Evolutionary conservation across 1,140 invertebrate genomes (phyloP).

Genomic region (Drosophila setifemur): DNA sequence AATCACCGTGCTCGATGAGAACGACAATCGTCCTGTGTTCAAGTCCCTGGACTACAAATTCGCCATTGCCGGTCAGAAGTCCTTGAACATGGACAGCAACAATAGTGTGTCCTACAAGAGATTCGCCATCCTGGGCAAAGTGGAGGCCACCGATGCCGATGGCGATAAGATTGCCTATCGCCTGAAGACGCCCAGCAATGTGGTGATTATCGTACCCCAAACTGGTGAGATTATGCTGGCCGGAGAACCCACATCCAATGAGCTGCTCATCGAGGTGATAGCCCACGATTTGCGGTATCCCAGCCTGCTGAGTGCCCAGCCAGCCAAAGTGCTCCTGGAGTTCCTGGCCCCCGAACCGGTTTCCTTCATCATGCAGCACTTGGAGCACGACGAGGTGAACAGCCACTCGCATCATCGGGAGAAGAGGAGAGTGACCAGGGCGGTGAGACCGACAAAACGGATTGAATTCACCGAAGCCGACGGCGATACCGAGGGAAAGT

Average conservation of each 20-base stretch:
- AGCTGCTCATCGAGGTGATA: conserved; percentile 88
- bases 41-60: conserved; percentile 90
- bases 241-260: conserved; percentile 88
- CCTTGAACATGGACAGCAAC: conserved; percentile 83
- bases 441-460: conserved; percentile 94
- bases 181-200: conserved; percentile 89
- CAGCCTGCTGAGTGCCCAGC: conserved; percentile 86
- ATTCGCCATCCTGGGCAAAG: conserved; percentile 91
- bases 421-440: conserved; percentile 92
- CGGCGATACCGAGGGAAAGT: conserved; percentile 92
- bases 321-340: conserved; percentile 89
- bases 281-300: conserved; percentile 92
- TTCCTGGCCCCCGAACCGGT: conserved; percentile 86
- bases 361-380: conserved; percentile 79
- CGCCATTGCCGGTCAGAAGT: conserved; percentile 85
- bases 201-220: conserved; percentile 94
- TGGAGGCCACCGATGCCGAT: conserved; percentile 92
- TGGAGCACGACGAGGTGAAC: conserved; percentile 84
- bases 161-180: conserved; percentile 93
- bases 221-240: conserved; percentile 93
- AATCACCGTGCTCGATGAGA: conserved; percentile 91
- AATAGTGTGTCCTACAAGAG: conserved; percentile 86
- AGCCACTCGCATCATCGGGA: conserved; percentile 85
- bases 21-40: conserved; percentile 95
- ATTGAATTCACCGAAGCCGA: conserved; percentile 96